Evolutionary conservation across 1,140 invertebrate species (phyloP).

Genomic region (Caerostris extrusa): DNA sequence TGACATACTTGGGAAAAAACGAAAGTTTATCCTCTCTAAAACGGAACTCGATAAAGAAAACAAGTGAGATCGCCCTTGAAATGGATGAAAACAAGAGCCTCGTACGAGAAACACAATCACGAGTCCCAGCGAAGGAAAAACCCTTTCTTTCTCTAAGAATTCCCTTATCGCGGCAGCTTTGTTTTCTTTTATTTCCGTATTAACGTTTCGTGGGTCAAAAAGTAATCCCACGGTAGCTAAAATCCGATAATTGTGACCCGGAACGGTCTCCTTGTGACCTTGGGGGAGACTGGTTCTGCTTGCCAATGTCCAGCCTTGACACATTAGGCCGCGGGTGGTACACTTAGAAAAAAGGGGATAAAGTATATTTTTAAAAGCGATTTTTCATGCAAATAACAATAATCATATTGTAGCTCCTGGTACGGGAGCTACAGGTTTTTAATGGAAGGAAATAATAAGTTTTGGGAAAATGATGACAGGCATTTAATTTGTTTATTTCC

Average conservation of each 20-base stretch:
- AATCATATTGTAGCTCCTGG: constrained; percentile 22
- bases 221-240: constrained; percentile 56
- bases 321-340: constrained; percentile 48
- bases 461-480: background rate
- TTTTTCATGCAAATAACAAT: constrained; percentile 8
- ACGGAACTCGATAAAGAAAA: constrained; percentile 12
- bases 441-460: background rate
- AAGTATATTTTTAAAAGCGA: background rate
- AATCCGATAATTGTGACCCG: constrained; percentile 66
- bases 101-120: constrained; percentile 1
- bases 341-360: background rate
- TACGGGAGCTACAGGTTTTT: constrained; percentile 12
- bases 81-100: constrained; percentile 16
- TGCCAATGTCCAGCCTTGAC: constrained; percentile 65
- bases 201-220: constrained; percentile 43
- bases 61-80: constrained; percentile 16
- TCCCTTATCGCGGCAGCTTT: constrained; percentile 3
- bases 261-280: constrained; percentile 63
- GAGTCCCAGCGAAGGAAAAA: constrained; percentile 49
- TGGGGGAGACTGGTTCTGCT: constrained; percentile 53
- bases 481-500: background rate
- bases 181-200: constrained; percentile 15
- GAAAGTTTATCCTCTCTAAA: background rate
- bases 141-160: constrained; percentile 13
- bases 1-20: background rate